Evolutionary conservation across 2,797 vertebrate genomes (phyloP).

Genomic region (Centroberyx gerrardi): DNA sequence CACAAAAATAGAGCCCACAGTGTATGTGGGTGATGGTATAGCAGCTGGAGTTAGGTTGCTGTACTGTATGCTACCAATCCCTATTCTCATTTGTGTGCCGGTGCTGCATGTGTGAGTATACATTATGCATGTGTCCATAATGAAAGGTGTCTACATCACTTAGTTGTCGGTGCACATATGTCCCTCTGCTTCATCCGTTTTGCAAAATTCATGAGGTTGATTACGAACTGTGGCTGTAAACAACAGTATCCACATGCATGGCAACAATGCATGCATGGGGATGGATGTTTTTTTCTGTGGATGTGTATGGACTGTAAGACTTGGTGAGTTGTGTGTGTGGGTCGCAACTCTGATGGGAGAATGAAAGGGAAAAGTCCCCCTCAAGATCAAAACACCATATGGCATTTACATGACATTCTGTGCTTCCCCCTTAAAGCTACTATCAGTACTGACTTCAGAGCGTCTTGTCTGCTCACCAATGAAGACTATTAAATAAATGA

Average conservation of each 20-base stretch:
- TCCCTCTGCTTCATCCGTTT: not conserved
- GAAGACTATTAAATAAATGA: conserved; percentile 28
- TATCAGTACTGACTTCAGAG: conserved; percentile 26
- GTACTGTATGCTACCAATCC: not conserved
- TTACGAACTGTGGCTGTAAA: not conserved
- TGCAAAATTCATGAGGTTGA: not conserved
- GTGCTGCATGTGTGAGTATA: not conserved
- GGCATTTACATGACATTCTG: conserved; percentile 58
- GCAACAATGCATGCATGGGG: not conserved
- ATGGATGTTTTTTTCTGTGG: not conserved
- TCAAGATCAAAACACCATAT: conserved; percentile 51
- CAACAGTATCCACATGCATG: not conserved
- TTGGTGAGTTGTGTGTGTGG: not conserved
- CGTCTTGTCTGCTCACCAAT: conserved; percentile 23
- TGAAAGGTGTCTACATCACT: not conserved
- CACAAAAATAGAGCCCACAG: no score
- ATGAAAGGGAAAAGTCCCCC: conserved; percentile 35
- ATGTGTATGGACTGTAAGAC: not conserved
- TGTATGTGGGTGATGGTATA: not conserved
- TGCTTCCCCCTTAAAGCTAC: conserved; percentile 12
- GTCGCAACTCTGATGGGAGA: conserved; percentile 17
- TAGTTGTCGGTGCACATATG: not conserved
- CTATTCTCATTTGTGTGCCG: not conserved
- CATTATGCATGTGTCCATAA: not conserved
- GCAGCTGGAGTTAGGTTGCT: not conserved